These are phyloP conservation scores for Trichomalopsis sarcophagae DNA, from an alignment of 1,140 invertebrate species.

Conservation along the genomic window DNA sequence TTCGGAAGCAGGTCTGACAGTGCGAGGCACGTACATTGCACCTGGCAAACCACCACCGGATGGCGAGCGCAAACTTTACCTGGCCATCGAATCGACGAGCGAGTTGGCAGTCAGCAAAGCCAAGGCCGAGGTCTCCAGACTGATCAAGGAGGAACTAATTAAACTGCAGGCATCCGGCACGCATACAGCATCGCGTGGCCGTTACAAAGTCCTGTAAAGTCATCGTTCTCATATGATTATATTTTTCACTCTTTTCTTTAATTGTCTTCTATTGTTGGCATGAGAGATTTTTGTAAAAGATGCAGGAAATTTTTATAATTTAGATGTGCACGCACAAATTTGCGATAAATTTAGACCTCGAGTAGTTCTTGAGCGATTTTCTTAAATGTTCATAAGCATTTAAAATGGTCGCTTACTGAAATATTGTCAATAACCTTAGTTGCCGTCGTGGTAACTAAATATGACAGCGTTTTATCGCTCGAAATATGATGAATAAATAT, in stretches of 20 bases:
- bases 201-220: constrained; percentile 95
- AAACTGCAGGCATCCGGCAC: constrained; percentile 92
- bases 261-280: background rate
- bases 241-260: background rate
- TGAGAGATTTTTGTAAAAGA: background rate
- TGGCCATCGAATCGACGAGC: constrained; percentile 99
- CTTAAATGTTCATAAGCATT: background rate
- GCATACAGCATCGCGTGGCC: constrained; percentile 91
- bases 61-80: constrained; percentile 96
- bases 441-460: background rate
- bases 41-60: constrained; percentile 92
- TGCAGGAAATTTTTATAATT: too few relatives aligned
- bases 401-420: background rate
- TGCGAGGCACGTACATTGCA: constrained; percentile 97
- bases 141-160: constrained; percentile 98
- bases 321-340: background rate
- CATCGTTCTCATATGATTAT: background rate
- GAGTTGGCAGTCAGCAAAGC: constrained; percentile 98
- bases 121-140: constrained; percentile 97
- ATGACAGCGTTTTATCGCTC: background rate
- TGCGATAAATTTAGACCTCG: background rate
- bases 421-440: background rate
- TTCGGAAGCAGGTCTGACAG: constrained; percentile 98
- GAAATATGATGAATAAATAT: background rate
- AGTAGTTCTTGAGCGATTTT: background rate